Conservation (phyloP, 2,797 vertebrate genomes). For the Macropus fuliginosus region DNA sequence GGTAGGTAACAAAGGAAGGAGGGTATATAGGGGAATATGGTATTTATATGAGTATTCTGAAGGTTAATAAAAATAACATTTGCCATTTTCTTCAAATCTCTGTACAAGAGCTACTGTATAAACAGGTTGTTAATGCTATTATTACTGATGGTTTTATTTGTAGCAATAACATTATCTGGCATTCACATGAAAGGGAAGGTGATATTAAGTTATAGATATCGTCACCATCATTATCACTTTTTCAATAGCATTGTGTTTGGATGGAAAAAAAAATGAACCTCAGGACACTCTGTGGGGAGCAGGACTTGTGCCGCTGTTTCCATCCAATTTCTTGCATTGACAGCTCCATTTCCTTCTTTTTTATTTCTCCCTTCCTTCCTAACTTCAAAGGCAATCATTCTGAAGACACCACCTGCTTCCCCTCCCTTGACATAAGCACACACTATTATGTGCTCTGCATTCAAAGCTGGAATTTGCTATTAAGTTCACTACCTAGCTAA, state of each 20-base stretch:
- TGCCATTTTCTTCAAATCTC: conserved; percentile 16
- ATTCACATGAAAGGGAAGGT: conserved; percentile 33
- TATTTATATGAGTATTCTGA: background rate
- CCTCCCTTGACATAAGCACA: background rate
- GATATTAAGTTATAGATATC: background rate
- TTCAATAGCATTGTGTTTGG: conserved; percentile 36
- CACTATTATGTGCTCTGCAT: conserved; percentile 15
- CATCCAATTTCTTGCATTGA: conserved; percentile 48
- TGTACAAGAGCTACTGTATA: background rate
- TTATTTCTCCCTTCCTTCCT: conserved; percentile 44
- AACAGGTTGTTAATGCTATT: background rate
- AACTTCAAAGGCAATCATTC: conserved; percentile 60
- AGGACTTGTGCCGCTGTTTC: conserved; percentile 46
- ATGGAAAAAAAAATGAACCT: conserved; percentile 56
- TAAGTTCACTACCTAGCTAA: conserved; percentile 65
- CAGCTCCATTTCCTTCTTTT: conserved; percentile 48
- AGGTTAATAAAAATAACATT: conserved; percentile 10
- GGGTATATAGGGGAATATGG: background rate
- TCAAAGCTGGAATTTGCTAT: conserved; percentile 62
- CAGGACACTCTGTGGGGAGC: conserved; percentile 13
- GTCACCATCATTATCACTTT: conserved; percentile 9
- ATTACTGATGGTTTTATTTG: background rate
- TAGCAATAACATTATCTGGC: background rate
- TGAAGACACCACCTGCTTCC: conserved; percentile 42
- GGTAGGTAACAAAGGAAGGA: background rate